Evolutionary conservation across 1,140 invertebrate genomes (phyloP).

Genomic region (Sitodiplosis mosellana): DNA sequence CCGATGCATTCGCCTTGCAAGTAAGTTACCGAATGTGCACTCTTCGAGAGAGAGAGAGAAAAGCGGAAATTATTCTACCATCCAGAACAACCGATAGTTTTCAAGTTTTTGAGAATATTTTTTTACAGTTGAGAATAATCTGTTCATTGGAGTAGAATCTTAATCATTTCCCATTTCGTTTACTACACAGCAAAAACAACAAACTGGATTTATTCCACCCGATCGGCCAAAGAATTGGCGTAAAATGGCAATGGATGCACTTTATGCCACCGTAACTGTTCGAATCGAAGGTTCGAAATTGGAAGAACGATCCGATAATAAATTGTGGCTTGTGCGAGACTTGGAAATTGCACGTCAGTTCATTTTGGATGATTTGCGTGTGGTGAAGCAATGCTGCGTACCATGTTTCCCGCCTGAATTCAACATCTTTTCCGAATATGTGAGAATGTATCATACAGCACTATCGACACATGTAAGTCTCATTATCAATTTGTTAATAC

Average conservation of each 20-base stretch:
- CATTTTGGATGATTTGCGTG: conserved; percentile 78
- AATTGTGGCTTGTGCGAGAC: conserved; percentile 83
- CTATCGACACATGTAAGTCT: conserved; percentile 63
- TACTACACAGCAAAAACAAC: conserved; percentile 42
- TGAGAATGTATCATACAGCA: conserved; percentile 84
- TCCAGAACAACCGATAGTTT: too few relatives aligned
- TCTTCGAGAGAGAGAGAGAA: too few relatives aligned
- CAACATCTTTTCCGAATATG: conserved; percentile 78
- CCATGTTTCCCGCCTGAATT: conserved; percentile 94
- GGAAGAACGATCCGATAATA: conserved; percentile 78
- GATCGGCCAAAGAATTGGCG: conserved; percentile 88
- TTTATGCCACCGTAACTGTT: conserved; percentile 68
- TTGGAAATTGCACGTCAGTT: conserved; percentile 63
- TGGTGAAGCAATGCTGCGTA: conserved; percentile 80
- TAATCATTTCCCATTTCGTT: too few relatives aligned
- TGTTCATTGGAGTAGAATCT: too few relatives aligned
- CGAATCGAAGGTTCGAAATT: conserved; percentile 79
- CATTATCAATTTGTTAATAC: background rate
- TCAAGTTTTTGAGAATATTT: too few relatives aligned
- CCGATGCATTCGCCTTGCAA: conserved; percentile 60
- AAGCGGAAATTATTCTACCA: too few relatives aligned
- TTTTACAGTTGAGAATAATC: too few relatives aligned
- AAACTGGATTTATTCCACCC: conserved; percentile 78
- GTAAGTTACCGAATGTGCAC: too few relatives aligned
- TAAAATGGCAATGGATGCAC: conserved; percentile 62